phyloP scores from a whole-genome alignment of 2,797 vertebrate genomes.

The Centroberyx gerrardi region DNA sequence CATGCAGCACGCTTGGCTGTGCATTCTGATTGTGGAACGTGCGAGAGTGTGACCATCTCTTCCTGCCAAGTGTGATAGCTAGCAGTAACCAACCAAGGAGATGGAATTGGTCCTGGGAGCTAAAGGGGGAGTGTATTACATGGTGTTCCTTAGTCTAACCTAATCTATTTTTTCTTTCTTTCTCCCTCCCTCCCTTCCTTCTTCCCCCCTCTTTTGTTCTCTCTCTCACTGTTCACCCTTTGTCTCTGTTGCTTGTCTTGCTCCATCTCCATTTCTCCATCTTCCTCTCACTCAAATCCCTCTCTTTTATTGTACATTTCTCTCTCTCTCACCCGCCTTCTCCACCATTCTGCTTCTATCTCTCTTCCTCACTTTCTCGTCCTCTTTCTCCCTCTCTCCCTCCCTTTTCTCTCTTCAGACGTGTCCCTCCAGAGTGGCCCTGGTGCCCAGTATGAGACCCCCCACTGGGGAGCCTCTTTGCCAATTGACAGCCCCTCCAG shows the following conservation, averaged over 20 bases:
- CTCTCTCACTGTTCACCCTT: not conserved
- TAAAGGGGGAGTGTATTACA: conserved; percentile 42
- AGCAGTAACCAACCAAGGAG: conserved; percentile 68
- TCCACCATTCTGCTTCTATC: not conserved
- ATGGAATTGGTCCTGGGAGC: conserved; percentile 51
- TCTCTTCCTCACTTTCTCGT: not conserved
- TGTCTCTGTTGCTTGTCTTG: not conserved
- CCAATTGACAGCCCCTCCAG: conserved; percentile 88
- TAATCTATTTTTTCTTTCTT: conserved; percentile 12
- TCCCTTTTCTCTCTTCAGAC: conserved; percentile 84
- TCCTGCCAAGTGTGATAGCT: conserved; percentile 57
- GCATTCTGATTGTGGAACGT: conserved; percentile 65
- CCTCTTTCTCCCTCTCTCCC: not conserved
- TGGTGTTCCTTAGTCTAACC: conserved; percentile 42
- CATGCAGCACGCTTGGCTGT: conserved; percentile 67
- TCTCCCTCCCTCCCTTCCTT: not conserved
- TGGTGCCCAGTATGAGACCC: conserved; percentile 94
- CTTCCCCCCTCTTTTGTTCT: not conserved
- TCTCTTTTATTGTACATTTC: conserved; percentile 7
- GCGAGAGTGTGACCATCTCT: conserved; percentile 62
- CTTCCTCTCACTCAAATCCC: not conserved
- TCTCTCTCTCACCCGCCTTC: not conserved
- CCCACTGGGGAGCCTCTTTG: conserved; percentile 88
- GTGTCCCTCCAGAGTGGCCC: conserved; percentile 90
- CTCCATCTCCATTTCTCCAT: not conserved